Evolutionary conservation across 1,140 invertebrate genomes (phyloP).

Genomic region (Trichonephila clavata): DNA sequence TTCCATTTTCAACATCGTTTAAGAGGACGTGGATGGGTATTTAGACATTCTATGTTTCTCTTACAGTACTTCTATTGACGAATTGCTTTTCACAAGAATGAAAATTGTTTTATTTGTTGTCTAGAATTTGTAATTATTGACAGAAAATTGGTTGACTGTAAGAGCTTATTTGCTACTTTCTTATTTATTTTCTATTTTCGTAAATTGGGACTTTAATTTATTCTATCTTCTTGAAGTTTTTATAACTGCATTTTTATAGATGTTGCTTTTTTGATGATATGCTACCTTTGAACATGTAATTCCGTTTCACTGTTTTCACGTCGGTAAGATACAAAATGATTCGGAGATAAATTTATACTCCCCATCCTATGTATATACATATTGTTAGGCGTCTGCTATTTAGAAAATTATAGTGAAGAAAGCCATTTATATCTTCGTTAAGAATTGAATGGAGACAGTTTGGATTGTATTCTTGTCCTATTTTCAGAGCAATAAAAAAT

Average conservation of each 20-base stretch:
- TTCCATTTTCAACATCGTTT: neutral
- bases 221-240: neutral
- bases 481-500: neutral
- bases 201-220: neutral
- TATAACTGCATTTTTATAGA: neutral
- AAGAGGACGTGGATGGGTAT: neutral
- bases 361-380: neutral
- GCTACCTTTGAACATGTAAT: too few species aligned
- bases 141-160: too few species aligned
- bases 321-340: neutral
- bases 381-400: neutral
- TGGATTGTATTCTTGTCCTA: too few species aligned
- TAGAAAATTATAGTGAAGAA: neutral
- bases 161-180: too few species aligned
- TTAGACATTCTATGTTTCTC: neutral
- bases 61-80: neutral
- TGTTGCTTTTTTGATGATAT: too few species aligned
- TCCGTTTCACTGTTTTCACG: neutral
- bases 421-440: too few species aligned
- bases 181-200: neutral
- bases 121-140: neutral
- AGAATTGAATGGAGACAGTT: too few species aligned
- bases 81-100: neutral
- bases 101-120: too few species aligned
- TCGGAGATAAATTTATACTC: neutral